Evolutionary conservation across 2,113 vertebrate species (phyloP), one percentile per base, ranked within the genome.

Genomic region (Nerophis ophidion): DNA sequence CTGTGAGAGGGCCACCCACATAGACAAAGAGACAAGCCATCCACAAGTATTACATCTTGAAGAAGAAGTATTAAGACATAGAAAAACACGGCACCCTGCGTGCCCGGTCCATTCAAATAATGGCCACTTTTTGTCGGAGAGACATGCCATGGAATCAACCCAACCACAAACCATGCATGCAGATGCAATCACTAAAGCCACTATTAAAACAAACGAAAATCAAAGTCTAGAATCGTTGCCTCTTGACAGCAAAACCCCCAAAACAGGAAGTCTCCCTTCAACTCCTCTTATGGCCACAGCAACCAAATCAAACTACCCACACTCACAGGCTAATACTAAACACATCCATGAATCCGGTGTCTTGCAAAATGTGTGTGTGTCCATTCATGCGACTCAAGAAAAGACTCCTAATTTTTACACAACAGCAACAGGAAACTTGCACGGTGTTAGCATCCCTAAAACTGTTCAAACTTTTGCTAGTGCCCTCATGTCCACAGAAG

Each of bases 251-350:
- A 73, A 67, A 45, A 59, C 47, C 11, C 17, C 67, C 4, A 55
- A 15, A n/a, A 58, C 11, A 9, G 40, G 58, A 15, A 70, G 65
- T 34, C 60, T 83, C n/a, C 47, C 4, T 0, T 15, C 80, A 47
- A 77, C 75, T 5, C 75, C 82, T 11, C 74, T 76, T n/a, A 63
- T 81, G 61, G 79, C 77, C 50, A 75, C 74, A 7, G 84, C 84
- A 6, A 82, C 74, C 11, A 79, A 79, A 63, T 4, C 77, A 13
- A 84, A 84, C 65, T 57, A 61, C 1, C 72, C 81, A 0, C 61
- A 52, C 49, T 40, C 63, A 42, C 33, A 78, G 33, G 71, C 59
- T 10, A 60, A 75, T 47, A 65, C 66, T 1, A 71, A 66, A 33
- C 42, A 8, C 11, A 63, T 60, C 16, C 12, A 40, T 16, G 55